Conservation (phyloP, 2,113 vertebrate genomes). For the Lepus americanus region DNA sequence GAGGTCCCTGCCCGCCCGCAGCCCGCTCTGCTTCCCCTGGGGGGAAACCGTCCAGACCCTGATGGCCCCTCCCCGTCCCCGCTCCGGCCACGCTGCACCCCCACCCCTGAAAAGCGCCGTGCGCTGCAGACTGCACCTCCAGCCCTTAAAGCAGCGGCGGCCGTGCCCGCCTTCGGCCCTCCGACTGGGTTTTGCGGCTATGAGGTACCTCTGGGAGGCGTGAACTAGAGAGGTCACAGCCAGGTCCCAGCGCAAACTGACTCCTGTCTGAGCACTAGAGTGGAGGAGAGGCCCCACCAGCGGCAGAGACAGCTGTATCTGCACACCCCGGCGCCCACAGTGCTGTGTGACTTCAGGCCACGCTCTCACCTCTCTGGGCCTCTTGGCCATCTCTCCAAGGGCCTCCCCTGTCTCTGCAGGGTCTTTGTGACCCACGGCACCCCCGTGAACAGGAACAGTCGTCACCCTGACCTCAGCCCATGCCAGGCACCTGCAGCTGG, state of each 20-base stretch:
- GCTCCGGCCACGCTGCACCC: background rate
- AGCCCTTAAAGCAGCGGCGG: constrained; percentile 17
- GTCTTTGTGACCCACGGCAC: accelerated
- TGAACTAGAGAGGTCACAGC: constrained; percentile 38
- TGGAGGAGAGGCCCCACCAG: background rate
- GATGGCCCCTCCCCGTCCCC: no score
- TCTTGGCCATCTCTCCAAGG: no score
- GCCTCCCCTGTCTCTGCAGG: accelerated
- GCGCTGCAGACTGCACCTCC: no score
- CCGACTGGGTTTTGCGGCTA: constrained; percentile 18
- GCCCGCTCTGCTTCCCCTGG: accelerated
- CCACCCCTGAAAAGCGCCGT: background rate
- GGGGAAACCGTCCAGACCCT: background rate
- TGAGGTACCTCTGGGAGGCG: constrained; percentile 13
- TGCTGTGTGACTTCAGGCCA: background rate
- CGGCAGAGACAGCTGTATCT: background rate
- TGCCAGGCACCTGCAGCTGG: background rate
- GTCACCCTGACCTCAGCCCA: no score
- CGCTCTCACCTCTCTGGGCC: background rate
- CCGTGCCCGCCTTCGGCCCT: constrained; percentile 36
- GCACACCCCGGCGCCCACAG: background rate
- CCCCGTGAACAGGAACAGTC: no score
- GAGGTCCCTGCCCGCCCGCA: background rate
- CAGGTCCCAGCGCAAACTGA: background rate
- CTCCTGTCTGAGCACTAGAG: background rate